Evolutionary conservation across 2,888 invertebrate genomes (phyloP), one percentile per base, ranked within the genome.

Genomic region (Gymnosoma rotundatum): DNA sequence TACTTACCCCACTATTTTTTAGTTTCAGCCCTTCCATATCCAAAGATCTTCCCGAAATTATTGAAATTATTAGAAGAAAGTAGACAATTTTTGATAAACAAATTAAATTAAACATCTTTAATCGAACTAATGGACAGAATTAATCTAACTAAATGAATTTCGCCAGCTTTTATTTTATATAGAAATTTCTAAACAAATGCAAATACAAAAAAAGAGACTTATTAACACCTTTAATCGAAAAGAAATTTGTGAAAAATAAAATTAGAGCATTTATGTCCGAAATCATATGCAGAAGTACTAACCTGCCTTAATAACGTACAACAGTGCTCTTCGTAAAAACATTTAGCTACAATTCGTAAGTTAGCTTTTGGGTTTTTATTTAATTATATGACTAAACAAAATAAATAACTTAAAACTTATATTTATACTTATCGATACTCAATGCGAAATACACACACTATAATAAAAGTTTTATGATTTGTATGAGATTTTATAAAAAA

Each of bases 391-490:
- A 72, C 8, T 69, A 58, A 32, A 5, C 6, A 32, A 67, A 78
- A 72, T 50, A 75, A 70, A 64, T 73, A 84, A 85, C 45, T 67
- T 64, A 58, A 36, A 36, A 20, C 14, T 78, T 78, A 76, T 67
- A 1, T 12, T 66, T 54, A 2, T 72, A 61, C 72, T 78, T 61
- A 69, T 72, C 58, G 45, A 48, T 48, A 48, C 16, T 48, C n/a
- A 16, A 48, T 3, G 14, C 45, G 2, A 12, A 4, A 14, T 45
- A 14, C 1, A 45, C 0, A 38, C 38, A 9, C n/a, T n/a, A n/a
- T n/a, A n/a, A n/a, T n/a, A n/a, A n/a, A n/a, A n/a, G n/a, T n/a
- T n/a, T n/a, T n/a, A n/a, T n/a, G n/a, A n/a, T n/a, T n/a, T n/a
- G n/a, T n/a, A n/a, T n/a, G n/a, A n/a, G n/a, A n/a, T n/a, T n/a